Conservation (phyloP, 53 echinoderm and acorn worm genomes). For the Crossaster papposus region DNA sequence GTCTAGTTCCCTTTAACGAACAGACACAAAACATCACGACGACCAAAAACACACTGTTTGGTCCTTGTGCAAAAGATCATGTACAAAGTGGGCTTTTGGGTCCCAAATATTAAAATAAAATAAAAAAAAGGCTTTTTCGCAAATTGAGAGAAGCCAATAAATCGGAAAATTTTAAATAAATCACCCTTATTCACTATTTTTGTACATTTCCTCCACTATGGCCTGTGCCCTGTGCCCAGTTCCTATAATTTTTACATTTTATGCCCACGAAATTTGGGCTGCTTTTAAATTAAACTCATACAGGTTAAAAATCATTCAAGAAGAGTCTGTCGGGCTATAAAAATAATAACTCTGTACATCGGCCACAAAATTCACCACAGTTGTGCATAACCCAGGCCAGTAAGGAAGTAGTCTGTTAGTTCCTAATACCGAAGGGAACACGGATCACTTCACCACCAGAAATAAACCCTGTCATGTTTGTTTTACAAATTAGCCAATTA, state of each 20-base stretch:
- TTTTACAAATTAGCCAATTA: conserved; percentile 22
- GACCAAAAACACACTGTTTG: too few species aligned
- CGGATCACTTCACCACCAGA: conserved; percentile 3
- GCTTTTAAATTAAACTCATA: not conserved
- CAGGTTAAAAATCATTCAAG: not conserved
- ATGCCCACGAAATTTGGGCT: not conserved
- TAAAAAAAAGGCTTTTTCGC: too few species aligned
- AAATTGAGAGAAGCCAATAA: too few species aligned
- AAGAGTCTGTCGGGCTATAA: not conserved
- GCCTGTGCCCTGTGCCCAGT: too few species aligned
- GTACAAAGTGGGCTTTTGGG: too few species aligned
- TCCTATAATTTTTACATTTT: not conserved
- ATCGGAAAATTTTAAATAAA: too few species aligned
- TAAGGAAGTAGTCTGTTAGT: conserved; percentile 9
- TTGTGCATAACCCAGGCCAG: not conserved
- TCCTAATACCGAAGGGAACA: not conserved
- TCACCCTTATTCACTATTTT: too few species aligned
- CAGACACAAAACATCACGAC: too few species aligned
- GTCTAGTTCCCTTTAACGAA: too few species aligned
- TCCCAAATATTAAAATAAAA: too few species aligned
- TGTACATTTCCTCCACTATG: too few species aligned
- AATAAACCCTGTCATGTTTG: not conserved
- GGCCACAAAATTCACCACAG: not conserved
- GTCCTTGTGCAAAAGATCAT: too few species aligned
- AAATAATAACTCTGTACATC: not conserved